Conservation (phyloP, 2,888 invertebrate genomes). For the Anthrax anthrax region DNA sequence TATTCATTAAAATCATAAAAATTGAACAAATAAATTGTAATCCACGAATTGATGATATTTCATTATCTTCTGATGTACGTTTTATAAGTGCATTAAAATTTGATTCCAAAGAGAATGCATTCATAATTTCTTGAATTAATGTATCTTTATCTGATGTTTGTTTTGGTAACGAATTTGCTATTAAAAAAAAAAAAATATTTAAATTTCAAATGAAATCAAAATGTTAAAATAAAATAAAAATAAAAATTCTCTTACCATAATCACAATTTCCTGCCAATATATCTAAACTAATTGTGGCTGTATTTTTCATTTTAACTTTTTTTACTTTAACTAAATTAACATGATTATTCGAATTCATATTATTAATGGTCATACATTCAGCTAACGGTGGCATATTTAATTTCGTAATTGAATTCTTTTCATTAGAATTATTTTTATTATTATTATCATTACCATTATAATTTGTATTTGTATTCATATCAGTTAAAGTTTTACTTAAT, state of each 20-base stretch:
- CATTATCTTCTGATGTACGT: constrained; percentile 31
- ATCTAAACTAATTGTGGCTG: constrained; percentile 31
- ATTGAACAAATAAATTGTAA: constrained; percentile 48
- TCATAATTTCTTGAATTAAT: constrained; percentile 8
- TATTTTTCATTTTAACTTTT: constrained; percentile 23
- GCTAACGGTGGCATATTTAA: constrained; percentile 11
- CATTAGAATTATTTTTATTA: constrained; percentile 14
- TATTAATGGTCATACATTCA: constrained; percentile 20
- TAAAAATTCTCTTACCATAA: constrained; percentile 10
- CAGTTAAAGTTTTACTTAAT: neutral
- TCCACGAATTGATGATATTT: constrained; percentile 43
- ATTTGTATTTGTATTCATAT: neutral
- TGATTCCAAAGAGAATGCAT: constrained; percentile 9
- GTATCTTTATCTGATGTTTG: neutral
- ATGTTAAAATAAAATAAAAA: neutral
- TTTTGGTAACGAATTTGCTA: constrained; percentile 2
- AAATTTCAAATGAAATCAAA: neutral
- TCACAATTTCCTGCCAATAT: constrained; percentile 25
- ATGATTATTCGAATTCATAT: constrained; percentile 23
- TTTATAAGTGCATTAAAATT: constrained; percentile 7
- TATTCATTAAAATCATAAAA: constrained; percentile 50
- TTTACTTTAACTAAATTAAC: constrained; percentile 30
- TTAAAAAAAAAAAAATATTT: neutral
- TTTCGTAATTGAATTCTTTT: constrained; percentile 13
- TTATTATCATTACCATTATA: neutral